Conservation (phyloP, 2,888 invertebrate genomes). For the Neoascia interrupta region DNA sequence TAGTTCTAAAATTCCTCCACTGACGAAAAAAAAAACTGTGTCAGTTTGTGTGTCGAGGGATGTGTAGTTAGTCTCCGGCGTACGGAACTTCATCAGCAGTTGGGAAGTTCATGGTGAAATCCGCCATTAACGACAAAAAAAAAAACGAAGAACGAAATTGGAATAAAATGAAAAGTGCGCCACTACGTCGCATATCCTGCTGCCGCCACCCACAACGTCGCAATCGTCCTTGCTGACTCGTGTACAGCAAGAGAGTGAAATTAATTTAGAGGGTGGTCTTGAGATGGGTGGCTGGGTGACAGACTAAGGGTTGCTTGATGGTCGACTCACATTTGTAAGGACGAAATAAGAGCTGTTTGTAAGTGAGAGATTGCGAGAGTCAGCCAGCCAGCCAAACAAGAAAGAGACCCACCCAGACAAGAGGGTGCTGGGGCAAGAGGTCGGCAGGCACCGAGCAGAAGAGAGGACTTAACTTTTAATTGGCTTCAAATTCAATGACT, state of each 20-base stretch:
- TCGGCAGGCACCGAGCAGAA: constrained; percentile 26
- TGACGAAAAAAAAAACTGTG: constrained; percentile 49
- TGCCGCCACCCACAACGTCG: background rate
- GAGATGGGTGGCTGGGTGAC: background rate
- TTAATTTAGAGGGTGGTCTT: background rate
- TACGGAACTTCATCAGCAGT: constrained; percentile 58
- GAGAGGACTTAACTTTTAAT: constrained; percentile 69
- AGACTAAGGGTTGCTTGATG: constrained; percentile 51
- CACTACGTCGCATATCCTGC: constrained; percentile 18
- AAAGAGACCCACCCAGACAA: background rate
- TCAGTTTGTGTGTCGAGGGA: constrained; percentile 19
- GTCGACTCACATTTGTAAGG: constrained; percentile 48
- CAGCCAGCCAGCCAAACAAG: background rate
- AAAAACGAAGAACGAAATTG: constrained; percentile 6
- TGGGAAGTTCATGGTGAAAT: constrained; percentile 66
- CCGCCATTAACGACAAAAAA: constrained; percentile 48
- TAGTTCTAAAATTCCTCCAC: background rate
- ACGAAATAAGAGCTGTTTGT: constrained; percentile 33
- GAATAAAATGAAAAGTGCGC: constrained; percentile 62
- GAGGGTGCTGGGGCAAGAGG: background rate
- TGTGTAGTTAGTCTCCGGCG: constrained; percentile 10
- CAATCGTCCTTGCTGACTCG: constrained; percentile 2
- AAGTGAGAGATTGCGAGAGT: constrained; percentile 45
- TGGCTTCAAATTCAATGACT: constrained; percentile 70
- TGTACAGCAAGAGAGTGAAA: constrained; percentile 26